Conservation (phyloP, 2,113 vertebrate genomes). For the Corydoras sp. region DNA sequence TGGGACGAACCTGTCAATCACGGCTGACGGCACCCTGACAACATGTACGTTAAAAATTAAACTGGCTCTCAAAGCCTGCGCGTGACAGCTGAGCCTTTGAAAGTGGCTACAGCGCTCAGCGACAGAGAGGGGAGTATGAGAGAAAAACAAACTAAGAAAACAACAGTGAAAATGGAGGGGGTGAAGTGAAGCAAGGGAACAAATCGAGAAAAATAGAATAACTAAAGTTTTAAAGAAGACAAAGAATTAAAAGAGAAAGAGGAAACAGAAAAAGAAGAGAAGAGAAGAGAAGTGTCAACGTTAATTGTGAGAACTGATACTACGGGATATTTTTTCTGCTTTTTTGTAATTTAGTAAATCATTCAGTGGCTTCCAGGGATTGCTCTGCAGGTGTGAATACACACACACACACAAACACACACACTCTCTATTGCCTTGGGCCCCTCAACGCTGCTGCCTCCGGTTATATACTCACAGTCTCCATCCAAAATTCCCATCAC, state of each 20-base stretch:
- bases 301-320: slow-evolving; percentile 67
- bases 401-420: slow-evolving; percentile 34
- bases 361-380: slow-evolving; percentile 55
- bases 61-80: slow-evolving; percentile 70
- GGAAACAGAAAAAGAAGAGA: slow-evolving; percentile 59
- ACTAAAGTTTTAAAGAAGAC: slow-evolving; percentile 49
- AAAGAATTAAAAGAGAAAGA: no score
- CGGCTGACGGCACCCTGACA: slow-evolving; percentile 71
- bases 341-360: slow-evolving; percentile 65
- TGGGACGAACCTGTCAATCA: slow-evolving; percentile 77
- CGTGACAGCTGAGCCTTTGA: slow-evolving; percentile 73
- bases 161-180: slow-evolving; percentile 58
- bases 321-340: slow-evolving; percentile 38
- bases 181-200: slow-evolving; percentile 34
- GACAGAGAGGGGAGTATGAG: slow-evolving; percentile 67
- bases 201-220: slow-evolving; percentile 38
- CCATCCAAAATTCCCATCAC: neutral
- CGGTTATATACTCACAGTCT: slow-evolving; percentile 48
- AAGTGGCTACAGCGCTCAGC: slow-evolving; percentile 70
- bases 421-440: slow-evolving; percentile 11
- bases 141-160: slow-evolving; percentile 74
- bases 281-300: slow-evolving; percentile 61
- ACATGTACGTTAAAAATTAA: slow-evolving; percentile 78
- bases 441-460: slow-evolving; percentile 17
- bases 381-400: slow-evolving; percentile 50